These are phyloP conservation scores for Tetheella fluctuosa DNA, from an alignment of 2,888 invertebrate genomes.

Conservation along the genomic window DNA sequence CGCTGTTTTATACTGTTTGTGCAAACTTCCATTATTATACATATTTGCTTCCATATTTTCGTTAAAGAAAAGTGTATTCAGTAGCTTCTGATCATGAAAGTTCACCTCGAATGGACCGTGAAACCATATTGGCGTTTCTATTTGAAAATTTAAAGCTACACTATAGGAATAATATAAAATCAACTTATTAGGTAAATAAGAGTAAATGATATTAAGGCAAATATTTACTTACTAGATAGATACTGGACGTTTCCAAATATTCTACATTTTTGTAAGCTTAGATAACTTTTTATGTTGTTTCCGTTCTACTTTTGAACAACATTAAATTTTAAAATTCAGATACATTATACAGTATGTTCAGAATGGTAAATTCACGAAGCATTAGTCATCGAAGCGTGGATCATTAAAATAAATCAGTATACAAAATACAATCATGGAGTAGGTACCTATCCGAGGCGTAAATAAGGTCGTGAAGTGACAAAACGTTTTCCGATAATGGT, in stretches of 20 bases:
- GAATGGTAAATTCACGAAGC: background rate
- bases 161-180: conserved; percentile 37
- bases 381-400: conserved; percentile 23
- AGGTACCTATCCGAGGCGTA: conserved; percentile 37
- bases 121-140: conserved; percentile 27
- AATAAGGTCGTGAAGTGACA: conserved; percentile 49
- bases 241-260: background rate
- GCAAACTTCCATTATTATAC: background rate
- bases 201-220: conserved; percentile 16
- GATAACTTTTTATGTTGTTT: background rate
- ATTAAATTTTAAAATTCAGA: background rate
- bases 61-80: background rate
- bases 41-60: background rate
- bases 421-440: conserved; percentile 40
- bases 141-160: conserved; percentile 33
- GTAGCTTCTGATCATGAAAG: background rate
- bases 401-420: conserved; percentile 27
- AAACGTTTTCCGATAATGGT: conserved; percentile 59
- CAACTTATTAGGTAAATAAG: conserved; percentile 11
- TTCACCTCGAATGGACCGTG: background rate
- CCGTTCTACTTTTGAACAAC: background rate
- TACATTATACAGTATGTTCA: background rate
- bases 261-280: background rate
- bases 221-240: conserved; percentile 12
- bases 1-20: conserved; percentile 12